Base-by-base conservation (phyloP, 2,797 vertebrate genomes). In the Muscicapa striata region DNA sequence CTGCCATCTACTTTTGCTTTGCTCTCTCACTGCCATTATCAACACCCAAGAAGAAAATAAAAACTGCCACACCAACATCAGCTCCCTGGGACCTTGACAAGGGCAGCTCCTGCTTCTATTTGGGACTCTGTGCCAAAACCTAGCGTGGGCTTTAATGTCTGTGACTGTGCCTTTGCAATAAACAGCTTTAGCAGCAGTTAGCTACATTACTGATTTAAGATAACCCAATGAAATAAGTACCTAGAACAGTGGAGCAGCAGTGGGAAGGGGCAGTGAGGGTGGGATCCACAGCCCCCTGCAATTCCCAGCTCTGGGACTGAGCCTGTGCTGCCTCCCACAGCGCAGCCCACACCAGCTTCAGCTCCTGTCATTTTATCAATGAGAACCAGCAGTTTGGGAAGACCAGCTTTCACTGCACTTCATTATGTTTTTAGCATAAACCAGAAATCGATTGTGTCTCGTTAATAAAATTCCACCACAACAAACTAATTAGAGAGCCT, bases 401-500 rank as follows among this genome's bases (percentile, higher is more conserved):
- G 70, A 84, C 5, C 87, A 41, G 76, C 89, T 66, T 84, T 75
- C 66, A 36, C 26, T 36, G 61, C 78, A 55, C 83, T 93, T 76
- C 46, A 89, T 89, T 78, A 81, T 46, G 70, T 38, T 95, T 94
- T 87, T 68, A 92, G 72, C 84, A 75, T 62, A 72, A 95, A 87
- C 66, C 41, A 77, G 89, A 89, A 94, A 94, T 96, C 68, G 8
- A 94, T 95, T 34, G 59, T 41, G 68, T 77, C 94, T 94, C 36
- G 2, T 82, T 93, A 94, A 84, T 82, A 89, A 94, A 96, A 97
- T 90, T 94, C 89, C 72, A 46, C 80, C 90, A 76, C 63, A 92
- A 96, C 69, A 76, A 95, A 90, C 95, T 95, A 94, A 75, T 95
- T 91, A 97, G 94, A 34, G 62, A 94, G 87, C 87, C 90, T 70